Evolutionary conservation across 2,797 vertebrate genomes (phyloP).

Genomic region (Ciconia nigra): DNA sequence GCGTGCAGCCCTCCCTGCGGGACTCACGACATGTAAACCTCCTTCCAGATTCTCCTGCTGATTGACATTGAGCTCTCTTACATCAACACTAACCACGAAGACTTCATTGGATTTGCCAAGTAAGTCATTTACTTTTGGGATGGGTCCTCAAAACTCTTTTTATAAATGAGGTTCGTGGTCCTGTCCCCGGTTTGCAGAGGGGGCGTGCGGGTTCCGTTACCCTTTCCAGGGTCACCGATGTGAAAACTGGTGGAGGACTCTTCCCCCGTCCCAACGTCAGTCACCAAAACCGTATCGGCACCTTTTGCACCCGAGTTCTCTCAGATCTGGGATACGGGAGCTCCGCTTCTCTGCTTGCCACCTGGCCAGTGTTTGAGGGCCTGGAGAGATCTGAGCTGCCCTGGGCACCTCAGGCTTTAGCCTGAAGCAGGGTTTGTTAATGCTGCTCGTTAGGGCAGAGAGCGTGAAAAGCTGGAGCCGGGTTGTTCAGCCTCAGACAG

Average conservation of each 20-base stretch:
- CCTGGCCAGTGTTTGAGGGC: background rate
- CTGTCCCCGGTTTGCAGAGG: background rate
- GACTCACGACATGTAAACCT: rapidly evolving
- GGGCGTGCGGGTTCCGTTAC: rapidly evolving
- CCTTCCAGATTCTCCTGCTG: slow-evolving; percentile 87
- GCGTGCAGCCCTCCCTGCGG: background rate
- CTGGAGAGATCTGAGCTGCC: background rate
- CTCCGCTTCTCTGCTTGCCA: background rate
- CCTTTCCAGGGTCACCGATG: rapidly evolving
- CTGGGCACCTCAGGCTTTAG: background rate
- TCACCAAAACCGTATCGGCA: background rate
- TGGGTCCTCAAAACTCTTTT: background rate
- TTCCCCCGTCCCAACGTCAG: rapidly evolving
- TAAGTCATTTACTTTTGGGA: slow-evolving; percentile 63
- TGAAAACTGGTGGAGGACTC: rapidly evolving
- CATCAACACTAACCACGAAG: slow-evolving; percentile 99
- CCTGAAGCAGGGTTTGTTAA: background rate
- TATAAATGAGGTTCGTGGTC: rapidly evolving
- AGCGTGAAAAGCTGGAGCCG: no score
- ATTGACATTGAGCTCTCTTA: slow-evolving; percentile 97
- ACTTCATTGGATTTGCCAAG: slow-evolving; percentile 99
- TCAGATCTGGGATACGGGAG: rapidly evolving
- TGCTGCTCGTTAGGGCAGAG: background rate
- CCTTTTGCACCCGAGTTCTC: background rate
- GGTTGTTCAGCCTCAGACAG: background rate